Conservation (phyloP, 2,113 vertebrate genomes). For the Caracal caracal region DNA sequence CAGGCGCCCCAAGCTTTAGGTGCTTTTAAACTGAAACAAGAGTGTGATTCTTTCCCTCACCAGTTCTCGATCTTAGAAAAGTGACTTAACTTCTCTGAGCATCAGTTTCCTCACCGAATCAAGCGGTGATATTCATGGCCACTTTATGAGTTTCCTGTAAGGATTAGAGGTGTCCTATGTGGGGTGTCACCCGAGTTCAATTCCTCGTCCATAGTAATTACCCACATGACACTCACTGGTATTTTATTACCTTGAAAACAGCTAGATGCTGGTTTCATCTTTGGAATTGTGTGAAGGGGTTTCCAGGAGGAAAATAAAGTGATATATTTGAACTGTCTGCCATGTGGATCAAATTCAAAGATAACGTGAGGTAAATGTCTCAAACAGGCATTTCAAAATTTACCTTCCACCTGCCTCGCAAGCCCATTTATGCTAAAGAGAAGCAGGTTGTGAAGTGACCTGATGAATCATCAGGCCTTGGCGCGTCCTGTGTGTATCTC, state of each 20-base stretch:
- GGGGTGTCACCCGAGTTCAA: neutral
- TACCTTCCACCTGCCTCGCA: neutral
- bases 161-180: neutral
- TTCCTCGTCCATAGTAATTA: neutral
- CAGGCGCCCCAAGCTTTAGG: no score
- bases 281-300: neutral
- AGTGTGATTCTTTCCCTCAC: neutral
- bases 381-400: neutral
- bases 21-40: neutral
- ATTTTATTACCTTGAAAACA: neutral
- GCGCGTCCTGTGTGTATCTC: neutral
- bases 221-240: neutral
- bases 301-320: neutral
- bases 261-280: neutral
- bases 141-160: neutral
- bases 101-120: neutral
- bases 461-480: neutral
- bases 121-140: neutral
- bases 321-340: neutral
- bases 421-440: neutral
- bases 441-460: neutral
- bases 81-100: neutral
- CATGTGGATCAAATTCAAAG: neutral
- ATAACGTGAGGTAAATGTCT: neutral
- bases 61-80: neutral